Conservation (phyloP, 2,797 vertebrate species). For the Momotus momota region DNA sequence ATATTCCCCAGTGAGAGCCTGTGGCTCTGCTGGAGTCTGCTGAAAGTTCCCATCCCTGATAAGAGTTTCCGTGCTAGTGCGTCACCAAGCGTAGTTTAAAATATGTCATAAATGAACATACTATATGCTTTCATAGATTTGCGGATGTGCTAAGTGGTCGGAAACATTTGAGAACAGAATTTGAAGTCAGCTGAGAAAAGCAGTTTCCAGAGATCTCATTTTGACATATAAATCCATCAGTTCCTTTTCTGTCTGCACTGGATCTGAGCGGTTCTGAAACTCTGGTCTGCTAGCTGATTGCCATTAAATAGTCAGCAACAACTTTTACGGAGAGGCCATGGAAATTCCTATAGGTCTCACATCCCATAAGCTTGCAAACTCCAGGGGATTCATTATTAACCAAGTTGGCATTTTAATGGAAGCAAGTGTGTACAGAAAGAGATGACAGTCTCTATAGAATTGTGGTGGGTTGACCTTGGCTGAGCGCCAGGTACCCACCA, state of each 20-base stretch:
- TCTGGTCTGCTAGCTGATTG: background rate
- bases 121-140: accelerated
- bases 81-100: background rate
- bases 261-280: accelerated
- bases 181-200: background rate
- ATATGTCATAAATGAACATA: background rate
- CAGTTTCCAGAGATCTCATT: background rate
- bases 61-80: accelerated
- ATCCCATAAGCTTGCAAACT: background rate
- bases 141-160: background rate
- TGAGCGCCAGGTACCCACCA: too few relatives aligned
- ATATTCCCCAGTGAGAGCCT: background rate
- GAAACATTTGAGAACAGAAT: background rate
- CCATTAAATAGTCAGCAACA: background rate
- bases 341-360: background rate
- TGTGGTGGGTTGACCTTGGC: too few relatives aligned
- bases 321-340: background rate
- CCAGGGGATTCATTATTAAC: background rate
- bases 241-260: background rate
- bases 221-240: background rate
- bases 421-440: background rate
- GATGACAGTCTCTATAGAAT: background rate
- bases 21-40: accelerated
- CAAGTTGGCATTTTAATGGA: background rate
- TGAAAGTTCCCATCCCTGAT: background rate